Conservation (phyloP, 64 coral and sea anemone species). For the Stichodactyla helianthus region DNA sequence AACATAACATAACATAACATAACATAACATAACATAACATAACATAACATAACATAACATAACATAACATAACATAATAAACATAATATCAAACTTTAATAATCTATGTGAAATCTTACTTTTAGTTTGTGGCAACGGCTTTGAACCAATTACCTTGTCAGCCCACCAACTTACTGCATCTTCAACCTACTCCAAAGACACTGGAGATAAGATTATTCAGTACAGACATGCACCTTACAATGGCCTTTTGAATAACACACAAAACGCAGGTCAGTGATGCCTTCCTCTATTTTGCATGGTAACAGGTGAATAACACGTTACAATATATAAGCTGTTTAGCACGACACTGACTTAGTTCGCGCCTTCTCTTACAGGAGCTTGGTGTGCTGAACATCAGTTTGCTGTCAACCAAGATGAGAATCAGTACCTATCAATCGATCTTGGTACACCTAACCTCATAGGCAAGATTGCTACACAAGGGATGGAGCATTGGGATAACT, state of each 20-base stretch:
- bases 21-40: too few species aligned
- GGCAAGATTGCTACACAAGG: constrained; percentile 53
- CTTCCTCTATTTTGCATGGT: too few species aligned
- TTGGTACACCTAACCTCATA: constrained; percentile 3
- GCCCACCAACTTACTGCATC: constrained; percentile 35
- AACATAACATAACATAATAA: too few species aligned
- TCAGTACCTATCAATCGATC: constrained; percentile 37
- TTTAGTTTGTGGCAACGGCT: constrained; percentile 45
- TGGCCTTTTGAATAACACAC: constrained; percentile 36
- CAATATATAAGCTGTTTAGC: not conserved
- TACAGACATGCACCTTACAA: constrained; percentile 38
- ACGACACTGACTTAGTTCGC: not conserved
- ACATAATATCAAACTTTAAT: too few species aligned
- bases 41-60: too few species aligned
- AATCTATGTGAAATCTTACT: not conserved
- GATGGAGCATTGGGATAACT: constrained; percentile 23
- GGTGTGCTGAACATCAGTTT: constrained; percentile 55
- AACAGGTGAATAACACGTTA: not conserved
- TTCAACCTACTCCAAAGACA: constrained; percentile 39
- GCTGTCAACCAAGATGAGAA: constrained; percentile 37
- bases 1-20: too few species aligned
- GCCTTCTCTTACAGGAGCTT: constrained; percentile 12
- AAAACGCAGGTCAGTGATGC: constrained; percentile 25
- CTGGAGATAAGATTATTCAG: constrained; percentile 17
- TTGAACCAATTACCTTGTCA: constrained; percentile 1